Evolutionary conservation across 2,113 vertebrate genomes (phyloP), one percentile per base, ranked within the genome.

Genomic region (Daphoenositta chrysoptera): DNA sequence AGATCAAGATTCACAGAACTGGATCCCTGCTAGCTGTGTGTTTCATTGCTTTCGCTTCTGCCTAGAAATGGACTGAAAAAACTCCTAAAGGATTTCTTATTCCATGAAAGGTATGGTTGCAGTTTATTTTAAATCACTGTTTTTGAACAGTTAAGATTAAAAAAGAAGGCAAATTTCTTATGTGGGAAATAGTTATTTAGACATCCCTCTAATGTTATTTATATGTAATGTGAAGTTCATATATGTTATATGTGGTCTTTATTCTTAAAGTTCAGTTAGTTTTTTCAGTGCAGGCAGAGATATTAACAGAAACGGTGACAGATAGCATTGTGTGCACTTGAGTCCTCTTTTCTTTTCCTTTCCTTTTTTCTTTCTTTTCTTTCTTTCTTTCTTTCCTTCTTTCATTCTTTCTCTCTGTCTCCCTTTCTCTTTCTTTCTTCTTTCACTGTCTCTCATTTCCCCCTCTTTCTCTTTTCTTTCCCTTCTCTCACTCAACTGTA

Each of bases 21-120:
- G 94, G 95, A 96, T 89, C 86, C 68, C 79, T 93, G 37, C 84
- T 91, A 76, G 95, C 77, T 95, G 24, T 75, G 56, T 5, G 6
- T 89, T 90, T 92, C 83, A n/a, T 85, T 96, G 93, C 86, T 95
- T 95, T 88, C 65, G 50, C 81, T 96, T 90, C 96, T 95, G 81
- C 72, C 42, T 96, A 66, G 68, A 90, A 91, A 94, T 83, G 87
- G 84, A 91, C 42, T 94, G 91, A 94, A 91, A 91, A 89, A 76
- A 70, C 86, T 88, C 64, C 58, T 27, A 11, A 78, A 93, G 94
- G 96, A 97, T 92, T 96, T 91, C 79, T 83, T 85, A 83, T 82
- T 76, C 88, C 86, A 44, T 79, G 72, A 94, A 97, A 98, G 98
- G 98, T 98, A 98, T 58, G 96, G 91, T 79, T 92, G 77, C 17